Evolutionary conservation across 2,113 vertebrate species (phyloP).

Genomic region (Salvator merianae): DNA sequence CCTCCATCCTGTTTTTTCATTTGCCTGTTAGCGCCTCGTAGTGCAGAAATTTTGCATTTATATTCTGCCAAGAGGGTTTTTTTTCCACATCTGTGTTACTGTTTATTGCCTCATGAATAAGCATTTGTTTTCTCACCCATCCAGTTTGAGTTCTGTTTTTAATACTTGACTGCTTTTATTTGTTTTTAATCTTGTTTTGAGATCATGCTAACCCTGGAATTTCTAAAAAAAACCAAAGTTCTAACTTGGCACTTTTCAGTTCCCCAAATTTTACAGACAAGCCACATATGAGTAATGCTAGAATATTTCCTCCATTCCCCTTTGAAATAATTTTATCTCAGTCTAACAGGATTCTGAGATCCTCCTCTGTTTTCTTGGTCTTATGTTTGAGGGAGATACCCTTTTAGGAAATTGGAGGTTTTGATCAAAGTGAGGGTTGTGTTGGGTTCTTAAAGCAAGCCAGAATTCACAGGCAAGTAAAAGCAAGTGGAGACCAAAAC

Average conservation of each 20-base stretch:
- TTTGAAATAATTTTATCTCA: background rate
- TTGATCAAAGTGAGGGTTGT: background rate
- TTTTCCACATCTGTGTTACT: no score
- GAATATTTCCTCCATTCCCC: background rate
- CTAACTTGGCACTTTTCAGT: background rate
- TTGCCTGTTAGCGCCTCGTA: no score
- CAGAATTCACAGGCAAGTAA: background rate
- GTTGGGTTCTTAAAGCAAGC: background rate
- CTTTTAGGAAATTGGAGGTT: background rate
- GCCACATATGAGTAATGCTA: background rate
- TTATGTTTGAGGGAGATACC: background rate
- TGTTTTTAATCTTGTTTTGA: no score
- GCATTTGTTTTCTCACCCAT: no score
- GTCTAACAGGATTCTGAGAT: background rate
- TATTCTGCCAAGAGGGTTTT: no score
- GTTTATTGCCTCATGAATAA: no score
- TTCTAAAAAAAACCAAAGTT: background rate
- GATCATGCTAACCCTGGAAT: no score
- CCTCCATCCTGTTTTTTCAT: no score
- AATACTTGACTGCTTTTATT: no score
- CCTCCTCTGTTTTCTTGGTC: background rate
- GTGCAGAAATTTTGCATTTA: no score
- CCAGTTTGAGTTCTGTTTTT: no score
- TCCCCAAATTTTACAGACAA: background rate
- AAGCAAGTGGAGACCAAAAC: background rate